phyloP scores from a whole-genome alignment of 2,797 vertebrate genomes.

The Menidia menidia region DNA sequence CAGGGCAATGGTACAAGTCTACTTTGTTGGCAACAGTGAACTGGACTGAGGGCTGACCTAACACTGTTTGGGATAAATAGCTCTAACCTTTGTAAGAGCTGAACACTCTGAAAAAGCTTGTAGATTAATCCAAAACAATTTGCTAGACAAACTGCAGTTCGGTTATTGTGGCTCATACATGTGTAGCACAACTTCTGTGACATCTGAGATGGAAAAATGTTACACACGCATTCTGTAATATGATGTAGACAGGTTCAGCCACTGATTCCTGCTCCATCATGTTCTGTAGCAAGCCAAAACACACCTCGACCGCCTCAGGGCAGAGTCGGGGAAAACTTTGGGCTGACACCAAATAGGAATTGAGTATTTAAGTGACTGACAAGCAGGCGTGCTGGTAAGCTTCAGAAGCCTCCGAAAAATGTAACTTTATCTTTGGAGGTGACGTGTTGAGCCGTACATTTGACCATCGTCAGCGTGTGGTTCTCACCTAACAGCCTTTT shows the following conservation, averaged over 20 bases:
- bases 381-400: conserved; percentile 40
- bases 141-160: neutral
- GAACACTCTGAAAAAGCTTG: neutral
- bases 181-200: conserved; percentile 5
- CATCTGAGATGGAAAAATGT: conserved; percentile 3
- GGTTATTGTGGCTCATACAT: neutral
- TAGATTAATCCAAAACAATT: neutral
- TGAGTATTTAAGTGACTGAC: conserved; percentile 49
- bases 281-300: conserved; percentile 43
- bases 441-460: conserved; percentile 46
- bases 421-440: conserved; percentile 54
- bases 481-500: conserved; percentile 37
- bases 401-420: conserved; percentile 48
- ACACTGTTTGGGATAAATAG: neutral
- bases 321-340: conserved; percentile 22
- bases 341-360: conserved; percentile 47
- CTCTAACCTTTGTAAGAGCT: neutral
- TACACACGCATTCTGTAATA: conserved; percentile 11
- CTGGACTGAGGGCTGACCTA: neutral
- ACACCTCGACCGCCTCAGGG: conserved; percentile 51
- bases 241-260: conserved; percentile 13
- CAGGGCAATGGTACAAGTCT: neutral
- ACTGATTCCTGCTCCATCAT: conserved; percentile 35
- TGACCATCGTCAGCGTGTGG: conserved; percentile 31
- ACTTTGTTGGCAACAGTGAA: neutral